Evolutionary conservation across 2,113 vertebrate genomes (phyloP).

Genomic region (Hystrix cristata): DNA sequence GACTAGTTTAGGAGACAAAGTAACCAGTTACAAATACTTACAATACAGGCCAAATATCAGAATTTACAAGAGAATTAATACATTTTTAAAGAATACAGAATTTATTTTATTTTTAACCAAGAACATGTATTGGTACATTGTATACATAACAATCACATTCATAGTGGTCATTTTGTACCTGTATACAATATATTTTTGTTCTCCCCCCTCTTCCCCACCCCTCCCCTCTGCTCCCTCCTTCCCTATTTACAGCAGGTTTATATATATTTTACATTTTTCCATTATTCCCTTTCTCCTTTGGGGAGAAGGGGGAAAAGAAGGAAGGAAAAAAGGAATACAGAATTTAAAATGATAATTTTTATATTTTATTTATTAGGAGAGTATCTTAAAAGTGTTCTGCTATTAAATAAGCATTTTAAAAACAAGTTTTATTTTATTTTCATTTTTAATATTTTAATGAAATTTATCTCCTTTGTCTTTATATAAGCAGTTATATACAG

Average conservation of each 20-base stretch:
- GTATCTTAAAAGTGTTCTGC: neutral
- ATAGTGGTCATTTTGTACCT: too few relatives aligned
- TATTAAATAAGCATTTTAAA: neutral
- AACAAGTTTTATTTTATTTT: neutral
- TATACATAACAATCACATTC: too few relatives aligned
- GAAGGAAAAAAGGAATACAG: neutral
- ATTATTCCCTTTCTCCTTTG: too few relatives aligned
- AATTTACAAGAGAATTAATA: neutral
- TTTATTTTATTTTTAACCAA: neutral
- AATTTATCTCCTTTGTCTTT: neutral
- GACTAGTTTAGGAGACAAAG: neutral
- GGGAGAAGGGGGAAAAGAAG: too few relatives aligned
- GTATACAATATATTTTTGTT: too few relatives aligned
- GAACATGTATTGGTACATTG: too few relatives aligned
- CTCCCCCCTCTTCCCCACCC: too few relatives aligned
- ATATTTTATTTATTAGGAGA: neutral
- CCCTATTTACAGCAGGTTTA: too few relatives aligned
- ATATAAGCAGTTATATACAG: neutral
- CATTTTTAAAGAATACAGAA: neutral
- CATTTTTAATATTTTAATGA: slow-evolving; percentile 12
- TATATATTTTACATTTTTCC: too few relatives aligned
- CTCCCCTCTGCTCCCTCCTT: too few relatives aligned
- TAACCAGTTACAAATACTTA: neutral
- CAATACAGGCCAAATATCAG: neutral
- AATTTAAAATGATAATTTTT: neutral